These are phyloP conservation scores for Diachasma alloeum DNA, from an alignment of 1,140 invertebrate genomes.

Conservation along the genomic window DNA sequence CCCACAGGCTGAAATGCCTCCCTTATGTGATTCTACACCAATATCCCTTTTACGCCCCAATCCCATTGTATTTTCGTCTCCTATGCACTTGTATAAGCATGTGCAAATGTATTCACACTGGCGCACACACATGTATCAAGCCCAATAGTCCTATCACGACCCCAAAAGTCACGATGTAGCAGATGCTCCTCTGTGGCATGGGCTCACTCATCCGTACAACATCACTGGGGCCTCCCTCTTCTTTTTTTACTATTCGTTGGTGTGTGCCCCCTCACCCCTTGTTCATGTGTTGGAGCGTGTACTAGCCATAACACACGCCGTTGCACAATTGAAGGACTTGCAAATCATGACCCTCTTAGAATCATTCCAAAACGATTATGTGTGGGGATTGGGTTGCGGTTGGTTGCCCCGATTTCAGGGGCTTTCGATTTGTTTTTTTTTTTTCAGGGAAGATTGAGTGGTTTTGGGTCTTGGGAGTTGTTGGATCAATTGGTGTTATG, in stretches of 20 bases:
- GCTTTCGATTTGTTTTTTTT: not conserved
- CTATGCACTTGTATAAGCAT: constrained; percentile 11
- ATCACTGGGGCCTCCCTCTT: not conserved
- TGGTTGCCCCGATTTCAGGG: not conserved
- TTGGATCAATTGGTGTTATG: too few species aligned
- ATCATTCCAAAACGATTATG: constrained; percentile 21
- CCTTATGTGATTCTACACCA: constrained; percentile 19
- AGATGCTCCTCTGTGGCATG: constrained; percentile 27
- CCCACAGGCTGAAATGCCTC: constrained; percentile 29
- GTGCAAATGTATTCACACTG: constrained; percentile 7
- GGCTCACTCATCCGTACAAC: constrained; percentile 16
- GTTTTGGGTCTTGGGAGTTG: not conserved
- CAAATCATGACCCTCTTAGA: constrained; percentile 13
- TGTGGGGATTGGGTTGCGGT: not conserved
- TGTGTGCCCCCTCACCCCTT: not conserved
- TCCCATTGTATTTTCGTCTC: constrained; percentile 19
- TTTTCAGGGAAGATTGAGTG: not conserved
- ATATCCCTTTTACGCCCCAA: constrained; percentile 11
- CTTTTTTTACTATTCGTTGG: not conserved
- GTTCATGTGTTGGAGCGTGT: constrained; percentile 8
- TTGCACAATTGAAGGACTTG: constrained; percentile 20
- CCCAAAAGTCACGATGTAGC: constrained; percentile 35
- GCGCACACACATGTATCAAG: not conserved
- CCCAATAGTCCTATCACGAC: constrained; percentile 17
- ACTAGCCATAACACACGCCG: not conserved